Conservation (phyloP, 2,113 vertebrate genomes). For the Lamprotornis superbus region DNA sequence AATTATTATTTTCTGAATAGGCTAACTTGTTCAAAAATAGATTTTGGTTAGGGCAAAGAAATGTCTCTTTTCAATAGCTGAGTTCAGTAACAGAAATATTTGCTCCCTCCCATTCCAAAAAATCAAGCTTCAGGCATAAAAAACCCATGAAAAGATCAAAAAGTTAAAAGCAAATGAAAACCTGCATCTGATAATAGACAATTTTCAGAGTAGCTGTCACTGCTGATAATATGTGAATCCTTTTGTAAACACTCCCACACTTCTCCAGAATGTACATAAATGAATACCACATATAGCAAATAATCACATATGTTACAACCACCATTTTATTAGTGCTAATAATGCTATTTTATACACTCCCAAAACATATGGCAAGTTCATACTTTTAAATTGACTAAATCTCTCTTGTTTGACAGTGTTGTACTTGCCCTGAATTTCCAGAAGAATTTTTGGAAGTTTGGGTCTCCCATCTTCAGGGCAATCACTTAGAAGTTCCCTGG, state of each 20-base stretch:
- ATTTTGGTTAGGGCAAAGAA: not conserved
- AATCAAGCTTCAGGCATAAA: not conserved
- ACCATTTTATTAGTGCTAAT: constrained; percentile 13
- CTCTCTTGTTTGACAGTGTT: not conserved
- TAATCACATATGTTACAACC: not conserved
- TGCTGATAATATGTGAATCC: not conserved
- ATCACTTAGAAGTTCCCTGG: not conserved
- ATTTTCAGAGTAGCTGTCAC: not conserved
- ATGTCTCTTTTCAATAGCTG: not conserved
- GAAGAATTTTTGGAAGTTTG: not conserved
- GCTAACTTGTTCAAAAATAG: not conserved
- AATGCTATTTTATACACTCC: not conserved
- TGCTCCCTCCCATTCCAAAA: not conserved
- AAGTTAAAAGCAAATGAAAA: constrained; percentile 6
- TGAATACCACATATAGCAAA: not conserved
- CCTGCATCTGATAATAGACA: not conserved
- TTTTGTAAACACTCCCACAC: not conserved
- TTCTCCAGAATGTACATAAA: not conserved
- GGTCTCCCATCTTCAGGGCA: not conserved
- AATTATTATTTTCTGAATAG: not conserved
- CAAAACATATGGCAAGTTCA: not conserved
- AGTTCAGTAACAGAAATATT: not conserved
- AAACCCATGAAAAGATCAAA: not conserved
- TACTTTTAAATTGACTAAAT: not conserved
- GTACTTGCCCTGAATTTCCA: not conserved